Conservation (phyloP, 2,888 invertebrate genomes). For the Xanthostigma xanthostigma region DNA sequence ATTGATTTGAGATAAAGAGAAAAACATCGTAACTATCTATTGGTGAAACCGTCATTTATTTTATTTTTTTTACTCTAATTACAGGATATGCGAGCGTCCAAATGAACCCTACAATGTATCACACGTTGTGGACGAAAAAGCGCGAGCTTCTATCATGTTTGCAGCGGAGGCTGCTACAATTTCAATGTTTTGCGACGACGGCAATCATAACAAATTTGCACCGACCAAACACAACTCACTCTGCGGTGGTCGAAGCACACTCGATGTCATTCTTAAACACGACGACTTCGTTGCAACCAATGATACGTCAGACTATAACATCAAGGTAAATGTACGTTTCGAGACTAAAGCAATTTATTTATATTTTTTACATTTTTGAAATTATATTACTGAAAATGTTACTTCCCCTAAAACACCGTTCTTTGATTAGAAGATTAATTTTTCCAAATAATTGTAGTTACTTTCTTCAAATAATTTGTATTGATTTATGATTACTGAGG, state of each 20-base stretch:
- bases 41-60: too few species aligned
- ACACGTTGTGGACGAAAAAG: conserved; percentile 29
- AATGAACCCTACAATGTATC: conserved; percentile 23
- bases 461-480: too few species aligned
- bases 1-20: not conserved
- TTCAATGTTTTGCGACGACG: conserved; percentile 43
- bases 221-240: conserved; percentile 51
- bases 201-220: conserved; percentile 41
- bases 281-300: conserved; percentile 30
- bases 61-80: conserved; percentile 8
- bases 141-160: conserved; percentile 37
- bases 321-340: conserved; percentile 16
- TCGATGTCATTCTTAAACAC: conserved; percentile 40
- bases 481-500: too few species aligned
- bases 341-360: too few species aligned
- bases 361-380: too few species aligned
- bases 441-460: too few species aligned
- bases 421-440: too few species aligned
- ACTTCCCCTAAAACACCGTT: too few species aligned
- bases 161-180: conserved; percentile 34
- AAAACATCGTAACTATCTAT: not conserved
- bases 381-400: too few species aligned
- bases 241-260: conserved; percentile 40
- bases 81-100: conserved; percentile 21
- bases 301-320: conserved; percentile 16